Conservation (phyloP, 2,113 vertebrate genomes). For the Sylvietta virens region DNA sequence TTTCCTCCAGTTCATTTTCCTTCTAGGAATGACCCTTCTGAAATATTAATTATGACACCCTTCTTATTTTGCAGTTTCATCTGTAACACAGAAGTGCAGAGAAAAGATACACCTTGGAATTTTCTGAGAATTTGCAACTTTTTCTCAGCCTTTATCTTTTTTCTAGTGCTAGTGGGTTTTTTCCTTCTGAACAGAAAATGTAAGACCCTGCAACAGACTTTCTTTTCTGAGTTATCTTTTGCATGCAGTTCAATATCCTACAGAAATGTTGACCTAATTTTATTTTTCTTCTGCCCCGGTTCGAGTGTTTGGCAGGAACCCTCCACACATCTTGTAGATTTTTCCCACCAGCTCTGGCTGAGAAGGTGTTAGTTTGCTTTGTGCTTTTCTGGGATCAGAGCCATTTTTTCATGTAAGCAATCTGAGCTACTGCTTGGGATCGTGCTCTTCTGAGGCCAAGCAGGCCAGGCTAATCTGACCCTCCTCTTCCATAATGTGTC, state of each 20-base stretch:
- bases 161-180: not conserved
- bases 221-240: not conserved
- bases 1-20: not conserved
- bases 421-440: not conserved
- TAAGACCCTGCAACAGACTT: not conserved
- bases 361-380: conserved; percentile 18
- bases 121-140: not conserved
- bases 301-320: conserved; percentile 5
- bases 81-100: not conserved
- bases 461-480: not conserved
- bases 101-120: not conserved
- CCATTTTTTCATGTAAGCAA: not conserved
- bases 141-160: not conserved
- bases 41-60: not conserved
- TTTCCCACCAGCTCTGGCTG: not conserved
- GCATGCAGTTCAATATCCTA: not conserved
- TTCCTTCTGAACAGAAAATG: not conserved
- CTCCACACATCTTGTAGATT: not conserved
- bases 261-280: conserved; percentile 35
- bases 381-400: conserved; percentile 27
- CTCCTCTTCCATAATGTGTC: not conserved
- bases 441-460: not conserved
- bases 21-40: not conserved
- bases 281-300: not conserved
- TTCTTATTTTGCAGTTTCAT: not conserved